Conservation (phyloP, 2,888 invertebrate genomes). For the Tenthredo notha region DNA sequence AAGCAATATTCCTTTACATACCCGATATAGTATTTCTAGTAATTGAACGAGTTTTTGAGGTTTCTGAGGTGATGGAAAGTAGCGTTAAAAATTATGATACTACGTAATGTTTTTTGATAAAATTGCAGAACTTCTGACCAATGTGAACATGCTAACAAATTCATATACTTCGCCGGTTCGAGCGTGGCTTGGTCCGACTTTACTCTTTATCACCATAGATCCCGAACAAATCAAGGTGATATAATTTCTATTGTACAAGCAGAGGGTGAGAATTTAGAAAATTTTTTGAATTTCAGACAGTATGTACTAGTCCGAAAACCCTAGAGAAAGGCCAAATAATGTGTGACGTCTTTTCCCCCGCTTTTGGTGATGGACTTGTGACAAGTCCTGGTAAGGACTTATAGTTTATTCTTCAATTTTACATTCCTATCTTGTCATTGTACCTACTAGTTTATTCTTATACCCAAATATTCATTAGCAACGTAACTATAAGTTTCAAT, state of each 20-base stretch:
- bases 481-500: background rate
- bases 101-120: background rate
- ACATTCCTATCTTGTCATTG: background rate
- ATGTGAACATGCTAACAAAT: slow-evolving; percentile 57
- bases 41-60: too few species aligned
- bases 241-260: background rate
- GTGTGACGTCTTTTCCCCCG: too few species aligned
- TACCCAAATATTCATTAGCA: too few species aligned
- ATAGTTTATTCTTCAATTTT: background rate
- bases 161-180: slow-evolving; percentile 64
- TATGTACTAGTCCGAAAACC: background rate
- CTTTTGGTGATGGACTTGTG: background rate
- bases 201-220: slow-evolving; percentile 62
- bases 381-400: background rate
- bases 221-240: slow-evolving; percentile 66
- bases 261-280: background rate
- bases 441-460: background rate
- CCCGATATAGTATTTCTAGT: too few species aligned
- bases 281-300: background rate
- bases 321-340: background rate
- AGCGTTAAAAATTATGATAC: too few species aligned
- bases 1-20: too few species aligned
- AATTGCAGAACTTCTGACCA: slow-evolving; percentile 62
- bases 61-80: too few species aligned
- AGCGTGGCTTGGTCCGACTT: slow-evolving; percentile 62